Evolutionary conservation across 2,888 invertebrate genomes (phyloP).

Genomic region (Caprella mutica): DNA sequence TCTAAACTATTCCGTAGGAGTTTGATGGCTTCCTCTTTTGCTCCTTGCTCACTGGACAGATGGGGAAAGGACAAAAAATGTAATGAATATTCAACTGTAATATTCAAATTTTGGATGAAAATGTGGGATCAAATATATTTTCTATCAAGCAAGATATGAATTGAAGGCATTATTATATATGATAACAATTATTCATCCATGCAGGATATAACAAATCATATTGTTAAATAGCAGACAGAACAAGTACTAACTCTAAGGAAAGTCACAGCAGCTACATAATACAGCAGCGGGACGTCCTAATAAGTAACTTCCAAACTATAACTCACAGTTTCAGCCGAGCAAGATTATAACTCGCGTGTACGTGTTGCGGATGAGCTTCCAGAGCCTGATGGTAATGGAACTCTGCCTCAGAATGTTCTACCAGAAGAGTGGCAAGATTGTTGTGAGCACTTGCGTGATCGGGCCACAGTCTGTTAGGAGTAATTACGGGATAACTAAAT

Average conservation of each 20-base stretch:
- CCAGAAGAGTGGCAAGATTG: slow-evolving; percentile 67
- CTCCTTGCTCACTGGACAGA: slow-evolving; percentile 18
- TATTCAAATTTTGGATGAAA: too few species aligned
- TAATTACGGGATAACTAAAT: too few species aligned
- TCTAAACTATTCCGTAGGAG: slow-evolving; percentile 21
- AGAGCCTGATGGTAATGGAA: slow-evolving; percentile 16
- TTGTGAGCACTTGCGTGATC: slow-evolving; percentile 76
- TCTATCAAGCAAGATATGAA: too few species aligned
- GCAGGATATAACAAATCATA: not conserved
- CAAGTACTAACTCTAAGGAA: not conserved
- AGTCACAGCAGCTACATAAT: not conserved
- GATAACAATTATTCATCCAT: too few species aligned
- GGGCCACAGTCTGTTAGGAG: slow-evolving; percentile 75
- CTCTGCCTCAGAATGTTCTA: slow-evolving; percentile 40
- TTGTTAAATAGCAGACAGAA: not conserved
- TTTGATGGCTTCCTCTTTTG: slow-evolving; percentile 15
- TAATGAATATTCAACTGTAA: too few species aligned
- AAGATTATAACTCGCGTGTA: slow-evolving; percentile 15
- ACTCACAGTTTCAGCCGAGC: slow-evolving; percentile 13
- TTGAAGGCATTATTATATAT: too few species aligned
- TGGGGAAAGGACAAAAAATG: not conserved
- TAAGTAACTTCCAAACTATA: not conserved
- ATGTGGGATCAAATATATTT: too few species aligned
- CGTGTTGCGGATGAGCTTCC: slow-evolving; percentile 11
- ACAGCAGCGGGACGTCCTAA: not conserved